A percentile compares a stretch with the other conserved stretches of the same genome.
Evolutionary conservation across 2,797 vertebrate genomes (phyloP).

Genomic region (Lepilemur septentrionalis): DNA sequence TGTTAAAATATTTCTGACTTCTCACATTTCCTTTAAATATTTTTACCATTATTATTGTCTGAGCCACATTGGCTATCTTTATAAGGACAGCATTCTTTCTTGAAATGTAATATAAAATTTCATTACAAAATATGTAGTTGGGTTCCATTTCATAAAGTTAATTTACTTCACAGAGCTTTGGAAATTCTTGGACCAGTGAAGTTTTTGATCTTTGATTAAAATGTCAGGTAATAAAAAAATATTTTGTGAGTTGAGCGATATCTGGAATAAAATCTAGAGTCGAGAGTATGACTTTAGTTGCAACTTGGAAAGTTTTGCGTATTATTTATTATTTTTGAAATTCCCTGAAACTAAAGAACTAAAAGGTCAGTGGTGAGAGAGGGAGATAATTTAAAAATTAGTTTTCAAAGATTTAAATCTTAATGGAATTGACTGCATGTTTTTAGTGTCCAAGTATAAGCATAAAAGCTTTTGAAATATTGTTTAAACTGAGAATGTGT

Average conservation of each 20-base stretch:
- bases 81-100: slow-evolving; percentile 75
- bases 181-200: slow-evolving; percentile 45
- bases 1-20: slow-evolving; percentile 58
- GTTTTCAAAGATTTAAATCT: slow-evolving; percentile 55
- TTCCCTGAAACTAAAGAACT: slow-evolving; percentile 53
- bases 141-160: slow-evolving; percentile 76
- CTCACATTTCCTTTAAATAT: slow-evolving; percentile 73
- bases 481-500: slow-evolving; percentile 23
- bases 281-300: slow-evolving; percentile 39
- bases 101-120: slow-evolving; percentile 77
- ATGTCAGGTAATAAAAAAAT: slow-evolving; percentile 75
- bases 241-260: slow-evolving; percentile 67
- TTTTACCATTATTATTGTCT: slow-evolving; percentile 69
- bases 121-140: slow-evolving; percentile 73
- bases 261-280: slow-evolving; percentile 67
- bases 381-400: slow-evolving; percentile 53
- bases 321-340: slow-evolving; percentile 65
- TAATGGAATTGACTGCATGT: slow-evolving; percentile 50
- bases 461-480: slow-evolving; percentile 31
- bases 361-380: slow-evolving; percentile 46
- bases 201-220: slow-evolving; percentile 67
- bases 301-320: slow-evolving; percentile 50
- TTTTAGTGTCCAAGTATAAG: slow-evolving; percentile 31
- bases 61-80: slow-evolving; percentile 68
- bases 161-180: slow-evolving; percentile 77